These are phyloP conservation scores for Heliconius erato DNA, from an alignment of 2,888 invertebrate species.

Conservation along the genomic window DNA sequence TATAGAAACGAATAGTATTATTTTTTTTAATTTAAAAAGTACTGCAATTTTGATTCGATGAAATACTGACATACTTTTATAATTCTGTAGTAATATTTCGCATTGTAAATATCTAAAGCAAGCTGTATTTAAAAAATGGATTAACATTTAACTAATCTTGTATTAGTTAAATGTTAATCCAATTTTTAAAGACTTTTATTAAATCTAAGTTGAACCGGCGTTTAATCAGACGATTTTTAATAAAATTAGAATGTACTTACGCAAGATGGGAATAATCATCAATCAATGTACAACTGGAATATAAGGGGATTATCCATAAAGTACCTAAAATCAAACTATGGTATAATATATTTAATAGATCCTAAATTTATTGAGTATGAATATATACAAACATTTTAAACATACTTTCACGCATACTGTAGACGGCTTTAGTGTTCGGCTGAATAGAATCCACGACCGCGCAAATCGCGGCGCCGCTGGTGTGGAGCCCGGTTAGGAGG, in stretches of 20 bases:
- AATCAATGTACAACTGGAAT: conserved; percentile 72
- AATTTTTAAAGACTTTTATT: no score
- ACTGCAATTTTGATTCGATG: background rate
- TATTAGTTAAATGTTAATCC: no score
- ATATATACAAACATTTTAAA: background rate
- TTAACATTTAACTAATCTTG: no score
- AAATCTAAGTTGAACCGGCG: no score
- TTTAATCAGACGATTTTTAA: background rate
- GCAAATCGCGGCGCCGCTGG: conserved; percentile 68
- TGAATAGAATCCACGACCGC: conserved; percentile 67
- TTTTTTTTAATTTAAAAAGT: background rate
- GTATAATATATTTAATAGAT: background rate
- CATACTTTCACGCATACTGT: conserved; percentile 69
- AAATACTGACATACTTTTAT: no score
- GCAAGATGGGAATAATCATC: conserved; percentile 70
- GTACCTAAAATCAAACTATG: conserved; percentile 61
- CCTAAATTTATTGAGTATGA: background rate
- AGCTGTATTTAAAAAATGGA: background rate
- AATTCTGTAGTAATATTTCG: background rate
- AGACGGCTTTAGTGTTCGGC: conserved; percentile 55
- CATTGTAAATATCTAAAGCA: background rate
- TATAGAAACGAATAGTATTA: background rate
- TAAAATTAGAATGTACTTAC: conserved; percentile 60
- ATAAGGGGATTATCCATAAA: conserved; percentile 78
- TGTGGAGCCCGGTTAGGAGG: conserved; percentile 64